These are phyloP conservation scores for Coilia nasus DNA, from an alignment of 2,797 vertebrate genomes.

Conservation along the genomic window DNA sequence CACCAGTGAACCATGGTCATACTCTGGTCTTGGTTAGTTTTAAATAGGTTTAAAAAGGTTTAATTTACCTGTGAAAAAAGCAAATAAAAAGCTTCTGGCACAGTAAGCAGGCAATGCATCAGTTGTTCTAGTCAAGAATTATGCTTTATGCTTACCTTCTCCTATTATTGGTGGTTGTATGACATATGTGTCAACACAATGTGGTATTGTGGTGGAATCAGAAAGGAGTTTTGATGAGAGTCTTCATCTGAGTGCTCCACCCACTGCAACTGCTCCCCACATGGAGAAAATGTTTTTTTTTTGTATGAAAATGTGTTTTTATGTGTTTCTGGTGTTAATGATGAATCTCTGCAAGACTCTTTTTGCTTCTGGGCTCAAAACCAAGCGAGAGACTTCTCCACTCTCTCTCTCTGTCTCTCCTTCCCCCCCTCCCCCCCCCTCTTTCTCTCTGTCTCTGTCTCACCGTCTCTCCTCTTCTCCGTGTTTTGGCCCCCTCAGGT, in stretches of 20 bases:
- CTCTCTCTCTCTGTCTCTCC: too few species aligned
- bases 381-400: conserved; percentile 49
- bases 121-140: neutral
- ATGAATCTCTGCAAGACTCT: conserved; percentile 65
- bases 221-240: neutral
- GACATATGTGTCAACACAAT: neutral
- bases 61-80: too few species aligned
- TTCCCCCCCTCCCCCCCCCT: too few species aligned
- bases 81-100: neutral
- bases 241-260: neutral
- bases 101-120: neutral
- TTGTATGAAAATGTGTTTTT: conserved; percentile 58
- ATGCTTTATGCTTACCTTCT: neutral
- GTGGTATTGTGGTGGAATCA: neutral
- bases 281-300: conserved; percentile 67
- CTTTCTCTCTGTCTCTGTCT: neutral
- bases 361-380: conserved; percentile 59
- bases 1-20: neutral
- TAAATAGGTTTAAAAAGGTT: too few species aligned
- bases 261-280: conserved; percentile 45
- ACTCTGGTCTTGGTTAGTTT: neutral
- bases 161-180: neutral
- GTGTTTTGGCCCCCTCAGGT: neutral
- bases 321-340: conserved; percentile 54
- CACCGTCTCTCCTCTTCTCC: neutral